Evolutionary conservation across 2,113 vertebrate species (phyloP).

Genomic region (Propithecus coquereli): DNA sequence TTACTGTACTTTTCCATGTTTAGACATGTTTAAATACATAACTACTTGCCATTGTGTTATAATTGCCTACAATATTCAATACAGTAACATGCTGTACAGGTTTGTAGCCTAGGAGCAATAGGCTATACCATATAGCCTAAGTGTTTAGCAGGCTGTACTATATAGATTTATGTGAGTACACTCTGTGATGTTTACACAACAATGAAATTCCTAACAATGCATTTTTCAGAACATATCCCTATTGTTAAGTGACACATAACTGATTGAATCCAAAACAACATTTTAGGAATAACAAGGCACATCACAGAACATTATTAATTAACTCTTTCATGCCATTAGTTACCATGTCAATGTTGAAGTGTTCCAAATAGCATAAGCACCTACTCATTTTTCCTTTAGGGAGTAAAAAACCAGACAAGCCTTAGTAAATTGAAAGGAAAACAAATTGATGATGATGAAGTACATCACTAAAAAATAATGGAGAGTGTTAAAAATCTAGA

Average conservation of each 20-base stretch:
- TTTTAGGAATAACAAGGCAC: neutral
- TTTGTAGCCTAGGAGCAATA: neutral
- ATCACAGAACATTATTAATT: neutral
- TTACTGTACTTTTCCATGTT: neutral
- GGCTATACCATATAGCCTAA: neutral
- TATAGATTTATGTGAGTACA: neutral
- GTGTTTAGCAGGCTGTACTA: too few species aligned
- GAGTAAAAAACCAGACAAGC: neutral
- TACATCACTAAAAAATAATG: neutral
- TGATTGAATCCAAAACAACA: neutral
- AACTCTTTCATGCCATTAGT: constrained; percentile 3
- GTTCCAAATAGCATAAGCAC: neutral
- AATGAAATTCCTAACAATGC: neutral
- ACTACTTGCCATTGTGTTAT: neutral
- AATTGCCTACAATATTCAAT: neutral
- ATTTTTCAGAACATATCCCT: neutral
- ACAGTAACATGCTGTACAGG: neutral
- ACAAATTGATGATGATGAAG: neutral
- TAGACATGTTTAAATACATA: neutral
- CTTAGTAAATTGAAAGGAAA: constrained; percentile 15
- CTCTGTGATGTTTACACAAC: neutral
- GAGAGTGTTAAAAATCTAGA: neutral
- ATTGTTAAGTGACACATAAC: neutral
- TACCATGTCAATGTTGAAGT: neutral
- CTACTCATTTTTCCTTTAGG: neutral